Conservation (phyloP, 2,113 vertebrate genomes). For the Cyprinodon tularosa region DNA sequence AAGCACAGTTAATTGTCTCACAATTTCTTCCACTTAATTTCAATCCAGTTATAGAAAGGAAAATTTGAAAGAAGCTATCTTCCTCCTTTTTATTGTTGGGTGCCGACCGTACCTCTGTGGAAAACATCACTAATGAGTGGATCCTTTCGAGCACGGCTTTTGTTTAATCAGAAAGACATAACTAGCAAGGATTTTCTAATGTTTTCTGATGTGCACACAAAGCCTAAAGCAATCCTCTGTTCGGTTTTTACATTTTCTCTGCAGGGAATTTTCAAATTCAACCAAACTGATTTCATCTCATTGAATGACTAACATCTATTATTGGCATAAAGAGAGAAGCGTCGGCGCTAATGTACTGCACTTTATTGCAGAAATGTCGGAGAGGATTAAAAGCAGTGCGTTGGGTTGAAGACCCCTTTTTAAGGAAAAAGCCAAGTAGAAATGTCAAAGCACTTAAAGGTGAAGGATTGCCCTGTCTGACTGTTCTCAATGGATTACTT, state of each 20-base stretch:
- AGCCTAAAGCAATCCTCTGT: slow-evolving; percentile 40
- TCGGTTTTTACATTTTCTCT: slow-evolving; percentile 15
- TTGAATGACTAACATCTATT: slow-evolving; percentile 61
- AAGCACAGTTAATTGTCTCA: slow-evolving; percentile 89
- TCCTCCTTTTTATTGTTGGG: slow-evolving; percentile 78
- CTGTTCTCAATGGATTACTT: slow-evolving; percentile 9
- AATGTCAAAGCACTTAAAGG: slow-evolving; percentile 76
- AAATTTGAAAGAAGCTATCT: slow-evolving; percentile 76
- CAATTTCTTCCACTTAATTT: slow-evolving; percentile 92
- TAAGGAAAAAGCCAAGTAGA: slow-evolving; percentile 46
- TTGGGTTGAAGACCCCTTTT: slow-evolving; percentile 50
- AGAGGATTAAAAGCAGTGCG: slow-evolving; percentile 59
- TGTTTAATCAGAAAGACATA: slow-evolving; percentile 48
- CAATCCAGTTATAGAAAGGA: slow-evolving; percentile 85
- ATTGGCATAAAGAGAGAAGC: slow-evolving; percentile 26
- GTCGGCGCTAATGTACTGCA: slow-evolving; percentile 10
- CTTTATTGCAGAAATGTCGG: slow-evolving; percentile 29
- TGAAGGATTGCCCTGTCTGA: slow-evolving; percentile 38
- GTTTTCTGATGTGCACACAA: slow-evolving; percentile 36
- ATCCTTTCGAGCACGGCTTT: slow-evolving; percentile 49
- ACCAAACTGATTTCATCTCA: slow-evolving; percentile 30
- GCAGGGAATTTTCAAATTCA: slow-evolving; percentile 5
- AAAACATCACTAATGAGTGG: slow-evolving; percentile 45
- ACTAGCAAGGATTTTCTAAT: slow-evolving; percentile 41
- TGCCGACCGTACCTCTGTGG: slow-evolving; percentile 58